Conservation (phyloP, 1,140 invertebrate species). For the Anastrepha ludens region DNA sequence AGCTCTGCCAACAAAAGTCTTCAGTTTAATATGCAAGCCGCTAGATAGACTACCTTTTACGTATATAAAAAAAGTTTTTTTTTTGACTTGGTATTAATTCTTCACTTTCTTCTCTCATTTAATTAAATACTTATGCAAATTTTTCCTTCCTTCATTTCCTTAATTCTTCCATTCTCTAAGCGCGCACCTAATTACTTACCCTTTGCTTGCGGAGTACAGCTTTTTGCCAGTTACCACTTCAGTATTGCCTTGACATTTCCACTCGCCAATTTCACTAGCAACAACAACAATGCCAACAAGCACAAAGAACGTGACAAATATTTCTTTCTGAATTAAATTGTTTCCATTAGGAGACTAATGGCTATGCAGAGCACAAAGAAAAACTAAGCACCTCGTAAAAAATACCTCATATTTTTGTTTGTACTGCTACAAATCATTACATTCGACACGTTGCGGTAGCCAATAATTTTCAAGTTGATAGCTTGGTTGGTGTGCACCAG, state of each 20-base stretch:
- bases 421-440: slow-evolving; percentile 45
- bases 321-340: slow-evolving; percentile 42
- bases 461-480: slow-evolving; percentile 11
- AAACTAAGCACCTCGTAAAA: not conserved
- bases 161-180: too few relatives aligned
- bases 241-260: slow-evolving; percentile 25
- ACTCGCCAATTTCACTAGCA: not conserved
- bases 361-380: not conserved
- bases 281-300: not conserved
- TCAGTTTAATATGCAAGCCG: too few relatives aligned
- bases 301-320: slow-evolving; percentile 15
- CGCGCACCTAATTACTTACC: too few relatives aligned
- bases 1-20: too few relatives aligned
- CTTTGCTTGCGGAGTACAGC: too few relatives aligned
- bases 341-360: not conserved
- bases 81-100: too few relatives aligned
- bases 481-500: not conserved
- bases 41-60: too few relatives aligned
- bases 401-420: slow-evolving; percentile 28
- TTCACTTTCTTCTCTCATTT: too few relatives aligned
- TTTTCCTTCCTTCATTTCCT: too few relatives aligned
- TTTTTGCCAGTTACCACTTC: not conserved
- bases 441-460: slow-evolving; percentile 29
- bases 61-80: too few relatives aligned
- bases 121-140: too few relatives aligned